Evolutionary conservation across 2,113 vertebrate genomes (phyloP).

Genomic region (Empidonax alnorum): DNA sequence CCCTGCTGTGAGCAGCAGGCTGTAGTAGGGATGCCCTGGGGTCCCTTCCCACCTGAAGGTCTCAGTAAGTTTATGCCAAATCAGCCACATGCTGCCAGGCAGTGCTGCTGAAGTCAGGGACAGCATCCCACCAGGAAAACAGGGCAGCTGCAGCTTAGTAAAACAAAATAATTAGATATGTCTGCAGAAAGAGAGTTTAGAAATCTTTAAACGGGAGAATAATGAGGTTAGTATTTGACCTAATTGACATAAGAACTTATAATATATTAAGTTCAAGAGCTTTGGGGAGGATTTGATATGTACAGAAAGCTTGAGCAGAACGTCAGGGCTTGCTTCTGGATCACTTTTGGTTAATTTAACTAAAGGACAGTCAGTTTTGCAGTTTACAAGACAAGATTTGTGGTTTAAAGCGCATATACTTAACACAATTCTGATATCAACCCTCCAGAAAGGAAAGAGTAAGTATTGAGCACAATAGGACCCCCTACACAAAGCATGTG

Average conservation of each 20-base stretch:
- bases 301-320: neutral
- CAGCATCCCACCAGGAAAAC: neutral
- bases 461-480: neutral
- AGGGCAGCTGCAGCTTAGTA: neutral
- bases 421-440: neutral
- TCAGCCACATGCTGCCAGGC: neutral
- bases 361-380: neutral
- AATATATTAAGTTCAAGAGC: neutral
- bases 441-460: neutral
- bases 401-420: neutral
- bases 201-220: neutral
- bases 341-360: neutral
- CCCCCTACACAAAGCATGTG: neutral
- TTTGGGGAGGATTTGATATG: neutral
- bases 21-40: neutral
- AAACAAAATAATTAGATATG: neutral
- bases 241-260: neutral
- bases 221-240: conserved; percentile 37
- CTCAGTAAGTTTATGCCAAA: accelerated
- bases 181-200: neutral
- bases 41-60: neutral
- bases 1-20: neutral
- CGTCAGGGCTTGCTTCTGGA: neutral
- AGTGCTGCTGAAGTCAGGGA: neutral
- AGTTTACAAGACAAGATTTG: neutral